Conservation (phyloP, 2,797 vertebrate genomes). For the Sternarchorhynchus goeldii region DNA sequence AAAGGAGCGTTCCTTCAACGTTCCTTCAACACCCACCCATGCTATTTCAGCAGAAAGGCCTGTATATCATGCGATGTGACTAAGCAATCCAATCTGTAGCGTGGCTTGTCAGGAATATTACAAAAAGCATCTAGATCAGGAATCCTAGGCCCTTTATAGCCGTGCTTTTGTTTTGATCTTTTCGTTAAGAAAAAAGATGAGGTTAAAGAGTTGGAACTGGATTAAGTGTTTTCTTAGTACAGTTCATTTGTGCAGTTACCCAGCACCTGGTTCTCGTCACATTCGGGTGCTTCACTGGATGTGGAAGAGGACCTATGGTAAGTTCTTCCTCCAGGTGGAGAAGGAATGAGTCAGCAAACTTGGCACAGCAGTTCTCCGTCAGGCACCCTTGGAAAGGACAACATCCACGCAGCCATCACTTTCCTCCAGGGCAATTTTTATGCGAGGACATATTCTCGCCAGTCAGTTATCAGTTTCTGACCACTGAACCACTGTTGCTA, state of each 20-base stretch:
- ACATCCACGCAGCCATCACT: background rate
- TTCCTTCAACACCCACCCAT: background rate
- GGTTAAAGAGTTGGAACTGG: slow-evolving; percentile 19
- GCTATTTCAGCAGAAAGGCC: background rate
- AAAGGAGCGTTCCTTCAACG: background rate
- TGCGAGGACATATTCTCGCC: background rate
- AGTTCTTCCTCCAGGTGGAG: slow-evolving; percentile 62
- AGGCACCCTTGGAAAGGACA: background rate
- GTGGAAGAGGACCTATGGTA: slow-evolving; percentile 61
- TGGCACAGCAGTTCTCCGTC: background rate
- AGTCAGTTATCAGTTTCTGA: background rate
- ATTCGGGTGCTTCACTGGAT: slow-evolving; percentile 62
- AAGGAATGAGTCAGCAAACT: slow-evolving; percentile 3
- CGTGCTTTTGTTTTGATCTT: background rate
- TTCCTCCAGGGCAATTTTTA: background rate
- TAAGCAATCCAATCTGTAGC: too few species aligned
- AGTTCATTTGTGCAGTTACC: slow-evolving; percentile 69
- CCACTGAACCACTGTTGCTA: too few species aligned
- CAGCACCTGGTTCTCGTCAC: slow-evolving; percentile 60
- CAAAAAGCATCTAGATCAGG: background rate
- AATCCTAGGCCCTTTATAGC: background rate
- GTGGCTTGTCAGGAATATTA: background rate
- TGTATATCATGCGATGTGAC: background rate
- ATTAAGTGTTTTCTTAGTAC: background rate
- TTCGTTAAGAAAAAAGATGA: background rate